Conservation (phyloP, 2,797 vertebrate genomes). For the Microtus obscurus region DNA sequence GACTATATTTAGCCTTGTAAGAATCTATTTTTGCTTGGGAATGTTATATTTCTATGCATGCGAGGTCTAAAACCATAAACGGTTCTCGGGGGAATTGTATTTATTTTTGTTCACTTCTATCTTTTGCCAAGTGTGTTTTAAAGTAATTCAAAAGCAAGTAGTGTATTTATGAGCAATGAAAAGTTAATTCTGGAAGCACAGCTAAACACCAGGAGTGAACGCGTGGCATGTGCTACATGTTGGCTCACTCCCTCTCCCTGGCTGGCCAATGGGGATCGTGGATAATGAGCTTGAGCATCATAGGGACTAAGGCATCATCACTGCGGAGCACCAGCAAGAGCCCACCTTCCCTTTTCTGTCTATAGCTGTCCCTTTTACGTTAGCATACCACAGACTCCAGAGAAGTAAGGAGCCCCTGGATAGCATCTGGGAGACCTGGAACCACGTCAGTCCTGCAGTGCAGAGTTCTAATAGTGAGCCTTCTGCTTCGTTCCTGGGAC, state of each 20-base stretch:
- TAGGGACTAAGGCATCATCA: not conserved
- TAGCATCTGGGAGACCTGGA: not conserved
- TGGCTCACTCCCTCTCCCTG: not conserved
- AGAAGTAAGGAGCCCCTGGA: not conserved
- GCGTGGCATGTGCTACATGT: not conserved
- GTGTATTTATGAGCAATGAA: constrained; percentile 3
- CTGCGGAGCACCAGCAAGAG: not conserved
- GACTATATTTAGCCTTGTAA: constrained; percentile 25
- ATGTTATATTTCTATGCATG: constrained; percentile 24
- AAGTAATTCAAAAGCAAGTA: constrained; percentile 47
- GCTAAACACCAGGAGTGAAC: not conserved
- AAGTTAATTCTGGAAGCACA: constrained; percentile 45
- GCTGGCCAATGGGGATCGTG: not conserved
- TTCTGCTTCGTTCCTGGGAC: constrained; percentile 39
- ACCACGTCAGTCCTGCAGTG: not conserved
- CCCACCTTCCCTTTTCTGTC: not conserved
- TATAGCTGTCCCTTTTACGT: not conserved
- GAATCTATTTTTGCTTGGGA: constrained; percentile 38
- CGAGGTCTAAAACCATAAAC: constrained; percentile 32
- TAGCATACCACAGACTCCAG: not conserved
- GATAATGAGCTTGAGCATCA: not conserved
- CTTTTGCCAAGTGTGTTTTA: constrained; percentile 22
- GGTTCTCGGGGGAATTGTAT: not conserved
- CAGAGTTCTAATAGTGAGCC: not conserved
- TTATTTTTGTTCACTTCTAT: constrained; percentile 43